Evolutionary conservation across 2,113 vertebrate genomes (phyloP).

Genomic region (Benitochromis conjunctus): DNA sequence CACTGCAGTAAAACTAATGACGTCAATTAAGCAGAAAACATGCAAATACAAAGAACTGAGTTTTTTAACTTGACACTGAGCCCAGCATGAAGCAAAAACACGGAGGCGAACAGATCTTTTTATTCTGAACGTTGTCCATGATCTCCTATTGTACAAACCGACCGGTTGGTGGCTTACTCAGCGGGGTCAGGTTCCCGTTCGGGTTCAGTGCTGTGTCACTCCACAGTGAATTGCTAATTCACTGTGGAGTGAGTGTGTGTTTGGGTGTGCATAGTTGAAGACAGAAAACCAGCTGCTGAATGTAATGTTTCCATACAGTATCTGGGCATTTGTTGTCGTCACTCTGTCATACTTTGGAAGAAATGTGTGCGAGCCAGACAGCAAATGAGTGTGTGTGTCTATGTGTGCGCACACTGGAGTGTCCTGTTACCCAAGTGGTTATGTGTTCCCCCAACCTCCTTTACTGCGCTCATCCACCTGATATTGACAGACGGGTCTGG

Average conservation of each 20-base stretch:
- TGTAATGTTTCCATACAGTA: background rate
- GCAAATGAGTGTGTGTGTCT: background rate
- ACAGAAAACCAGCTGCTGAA: background rate
- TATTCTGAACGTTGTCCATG: background rate
- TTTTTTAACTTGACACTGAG: background rate
- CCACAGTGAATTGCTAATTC: background rate
- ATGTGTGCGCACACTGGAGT: slow-evolving; percentile 2
- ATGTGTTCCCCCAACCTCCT: background rate
- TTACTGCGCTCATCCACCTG: slow-evolving; percentile 38
- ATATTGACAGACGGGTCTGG: slow-evolving; percentile 58
- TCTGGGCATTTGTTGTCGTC: background rate
- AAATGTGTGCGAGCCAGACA: background rate
- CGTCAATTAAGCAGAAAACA: background rate
- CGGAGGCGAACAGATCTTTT: background rate
- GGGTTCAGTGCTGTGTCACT: slow-evolving; percentile 35
- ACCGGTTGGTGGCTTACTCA: slow-evolving; percentile 29
- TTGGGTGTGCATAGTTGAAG: background rate
- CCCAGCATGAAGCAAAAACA: background rate
- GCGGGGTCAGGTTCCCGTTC: slow-evolving; percentile 48
- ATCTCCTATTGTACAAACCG: background rate
- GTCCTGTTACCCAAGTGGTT: slow-evolving; percentile 38
- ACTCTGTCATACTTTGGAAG: background rate
- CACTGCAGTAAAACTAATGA: background rate
- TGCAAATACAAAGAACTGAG: background rate
- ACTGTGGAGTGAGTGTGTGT: background rate